These are phyloP conservation scores for Coendou prehensilis DNA, from an alignment of 2,797 vertebrate genomes.

Conservation along the genomic window DNA sequence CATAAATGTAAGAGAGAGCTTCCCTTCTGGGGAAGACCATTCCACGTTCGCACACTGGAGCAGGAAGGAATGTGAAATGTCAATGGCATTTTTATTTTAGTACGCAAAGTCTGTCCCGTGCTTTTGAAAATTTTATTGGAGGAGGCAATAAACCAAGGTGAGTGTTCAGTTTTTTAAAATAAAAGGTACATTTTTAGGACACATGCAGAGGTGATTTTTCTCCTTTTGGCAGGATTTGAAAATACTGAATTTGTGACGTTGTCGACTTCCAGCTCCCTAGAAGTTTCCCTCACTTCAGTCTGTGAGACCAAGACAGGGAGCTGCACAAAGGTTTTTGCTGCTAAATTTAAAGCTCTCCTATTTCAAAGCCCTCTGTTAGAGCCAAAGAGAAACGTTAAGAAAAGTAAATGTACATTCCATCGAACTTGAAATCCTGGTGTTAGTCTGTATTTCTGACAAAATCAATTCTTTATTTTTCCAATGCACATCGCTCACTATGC, in stretches of 20 bases:
- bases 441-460: constrained; percentile 31
- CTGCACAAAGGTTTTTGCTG: background rate
- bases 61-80: background rate
- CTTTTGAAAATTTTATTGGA: constrained; percentile 57
- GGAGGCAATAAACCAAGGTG: constrained; percentile 6
- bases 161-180: constrained; percentile 36
- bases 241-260: background rate
- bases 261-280: background rate
- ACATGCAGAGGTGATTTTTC: background rate
- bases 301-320: background rate
- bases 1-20: background rate
- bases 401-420: constrained; percentile 15
- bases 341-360: background rate
- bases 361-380: background rate
- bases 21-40: constrained; percentile 69
- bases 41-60: background rate
- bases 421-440: background rate
- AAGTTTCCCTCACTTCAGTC: background rate
- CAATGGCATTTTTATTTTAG: constrained; percentile 18
- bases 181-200: constrained; percentile 53
- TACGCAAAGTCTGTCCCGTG: background rate
- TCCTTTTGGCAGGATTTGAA: background rate
- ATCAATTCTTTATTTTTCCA: background rate
- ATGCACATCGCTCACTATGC: background rate
- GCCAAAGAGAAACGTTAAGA: background rate